Evolutionary conservation across 2,888 invertebrate species (phyloP).

Genomic region (Zeuzera pyrina): DNA sequence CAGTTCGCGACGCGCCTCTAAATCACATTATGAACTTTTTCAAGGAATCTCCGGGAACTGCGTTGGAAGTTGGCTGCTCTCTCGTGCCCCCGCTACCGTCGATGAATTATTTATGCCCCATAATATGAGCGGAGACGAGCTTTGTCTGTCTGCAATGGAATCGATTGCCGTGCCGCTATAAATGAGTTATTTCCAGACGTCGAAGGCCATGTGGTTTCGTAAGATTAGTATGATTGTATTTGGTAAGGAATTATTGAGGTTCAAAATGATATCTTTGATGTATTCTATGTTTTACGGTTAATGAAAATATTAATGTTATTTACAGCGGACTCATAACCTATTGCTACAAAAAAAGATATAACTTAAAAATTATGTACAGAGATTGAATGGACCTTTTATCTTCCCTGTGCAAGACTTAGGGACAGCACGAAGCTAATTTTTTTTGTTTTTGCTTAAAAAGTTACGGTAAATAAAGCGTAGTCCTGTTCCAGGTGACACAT

Average conservation of each 20-base stretch:
- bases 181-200: conserved; percentile 37
- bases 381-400: too few species aligned
- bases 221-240: conserved; percentile 22
- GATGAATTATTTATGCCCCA: conserved; percentile 42
- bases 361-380: too few species aligned
- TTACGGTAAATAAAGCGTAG: too few species aligned
- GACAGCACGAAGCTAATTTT: too few species aligned
- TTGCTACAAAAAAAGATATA: too few species aligned
- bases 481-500: too few species aligned
- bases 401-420: too few species aligned
- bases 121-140: conserved; percentile 28
- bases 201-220: conserved; percentile 29
- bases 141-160: conserved; percentile 31
- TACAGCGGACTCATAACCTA: too few species aligned
- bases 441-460: too few species aligned
- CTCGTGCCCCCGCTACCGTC: conserved; percentile 16
- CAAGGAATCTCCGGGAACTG: conserved; percentile 23
- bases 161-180: conserved; percentile 34
- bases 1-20: conserved; percentile 28
- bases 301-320: too few species aligned
- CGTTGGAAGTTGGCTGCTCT: conserved; percentile 10
- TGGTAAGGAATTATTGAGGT: conserved; percentile 24
- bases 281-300: too few species aligned
- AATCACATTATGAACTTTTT: conserved; percentile 49
- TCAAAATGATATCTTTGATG: conserved; percentile 24